Conservation (phyloP, 2,888 invertebrate species). For the Papilio demoleus region DNA sequence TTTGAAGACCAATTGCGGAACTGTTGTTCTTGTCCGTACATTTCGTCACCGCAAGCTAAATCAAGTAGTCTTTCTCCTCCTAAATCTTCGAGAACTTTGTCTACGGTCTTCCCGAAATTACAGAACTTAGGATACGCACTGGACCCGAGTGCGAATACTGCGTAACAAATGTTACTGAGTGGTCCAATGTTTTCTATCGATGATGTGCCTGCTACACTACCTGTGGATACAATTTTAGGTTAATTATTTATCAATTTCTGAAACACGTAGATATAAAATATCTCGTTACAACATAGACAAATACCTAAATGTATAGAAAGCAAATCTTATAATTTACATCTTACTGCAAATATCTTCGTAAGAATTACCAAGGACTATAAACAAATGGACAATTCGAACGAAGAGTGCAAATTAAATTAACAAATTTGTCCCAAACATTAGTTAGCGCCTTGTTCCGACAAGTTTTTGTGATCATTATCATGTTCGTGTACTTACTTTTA, state of each 20-base stretch:
- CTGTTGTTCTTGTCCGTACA: conserved; percentile 97
- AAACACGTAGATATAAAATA: neutral
- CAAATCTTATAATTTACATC: too few species aligned
- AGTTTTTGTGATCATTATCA: neutral
- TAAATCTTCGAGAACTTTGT: conserved; percentile 92
- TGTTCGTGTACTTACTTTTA: conserved; percentile 67
- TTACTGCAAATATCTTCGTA: too few species aligned
- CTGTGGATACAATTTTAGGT: conserved; percentile 72
- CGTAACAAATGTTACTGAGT: conserved; percentile 94
- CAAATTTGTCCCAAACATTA: neutral
- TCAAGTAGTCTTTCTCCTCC: conserved; percentile 94
- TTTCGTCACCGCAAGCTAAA: conserved; percentile 94
- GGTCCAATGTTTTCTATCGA: conserved; percentile 93
- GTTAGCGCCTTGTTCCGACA: conserved; percentile 1
- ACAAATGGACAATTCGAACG: neutral
- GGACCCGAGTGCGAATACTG: conserved; percentile 96
- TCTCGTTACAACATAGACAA: too few species aligned
- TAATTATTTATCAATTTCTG: neutral
- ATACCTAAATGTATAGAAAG: neutral
- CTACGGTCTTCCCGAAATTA: conserved; percentile 95
- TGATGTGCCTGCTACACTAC: conserved; percentile 88
- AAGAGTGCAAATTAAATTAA: conserved; percentile 4
- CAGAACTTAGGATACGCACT: conserved; percentile 98
- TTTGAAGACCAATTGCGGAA: conserved; percentile 95
- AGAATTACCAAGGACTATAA: neutral